phyloP scores from a whole-genome alignment of 1,140 invertebrate genomes.

The Forficula auricularia region DNA sequence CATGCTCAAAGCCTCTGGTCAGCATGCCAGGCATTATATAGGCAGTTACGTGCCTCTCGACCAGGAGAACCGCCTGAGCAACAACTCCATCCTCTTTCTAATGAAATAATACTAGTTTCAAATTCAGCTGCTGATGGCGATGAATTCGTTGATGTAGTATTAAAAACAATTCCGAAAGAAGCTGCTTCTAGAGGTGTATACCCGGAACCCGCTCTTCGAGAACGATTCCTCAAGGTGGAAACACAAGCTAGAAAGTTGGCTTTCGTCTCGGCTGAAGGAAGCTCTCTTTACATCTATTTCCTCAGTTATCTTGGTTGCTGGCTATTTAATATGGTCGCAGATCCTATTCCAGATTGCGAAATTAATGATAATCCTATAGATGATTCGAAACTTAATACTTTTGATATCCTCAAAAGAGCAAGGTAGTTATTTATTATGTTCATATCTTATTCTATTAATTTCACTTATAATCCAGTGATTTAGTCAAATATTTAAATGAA shows the following conservation, averaged over 20 bases:
- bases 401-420: slow-evolving; percentile 70
- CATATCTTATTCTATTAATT: slow-evolving; percentile 8
- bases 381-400: slow-evolving; percentile 55
- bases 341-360: slow-evolving; percentile 46
- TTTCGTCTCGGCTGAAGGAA: slow-evolving; percentile 60
- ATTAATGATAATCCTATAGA: slow-evolving; percentile 50
- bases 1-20: slow-evolving; percentile 81
- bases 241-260: slow-evolving; percentile 54
- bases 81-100: no score
- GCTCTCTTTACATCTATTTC: slow-evolving; percentile 61
- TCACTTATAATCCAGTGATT: no score
- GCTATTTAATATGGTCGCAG: slow-evolving; percentile 43
- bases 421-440: slow-evolving; percentile 33
- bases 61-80: slow-evolving; percentile 15
- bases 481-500: no score
- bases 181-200: slow-evolving; percentile 63
- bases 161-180: slow-evolving; percentile 57
- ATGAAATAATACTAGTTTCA: no score
- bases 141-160: slow-evolving; percentile 49
- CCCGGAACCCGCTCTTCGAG: slow-evolving; percentile 65
- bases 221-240: slow-evolving; percentile 66
- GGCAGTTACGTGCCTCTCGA: slow-evolving; percentile 47
- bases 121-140: slow-evolving; percentile 36
- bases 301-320: slow-evolving; percentile 74
- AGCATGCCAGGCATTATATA: slow-evolving; percentile 67